Evolutionary conservation across 2,888 invertebrate species (phyloP), one percentile per base, ranked within the genome.

Genomic region (Pollenia labialis): DNA sequence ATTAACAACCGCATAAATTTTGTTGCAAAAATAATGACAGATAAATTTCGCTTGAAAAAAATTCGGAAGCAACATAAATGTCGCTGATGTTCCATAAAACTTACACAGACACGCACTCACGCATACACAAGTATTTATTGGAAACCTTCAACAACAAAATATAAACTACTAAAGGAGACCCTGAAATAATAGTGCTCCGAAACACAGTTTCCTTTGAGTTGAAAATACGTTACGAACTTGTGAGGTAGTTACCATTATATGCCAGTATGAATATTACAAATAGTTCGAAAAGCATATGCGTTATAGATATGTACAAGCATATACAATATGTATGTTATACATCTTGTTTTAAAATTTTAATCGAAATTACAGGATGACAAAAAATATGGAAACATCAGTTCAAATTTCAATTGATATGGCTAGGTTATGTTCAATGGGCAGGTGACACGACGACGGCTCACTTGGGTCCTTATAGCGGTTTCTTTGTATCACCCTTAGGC

Each of bases 121-220:
- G 42, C 7, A 54, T 42, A 50, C 32, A 40, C 52, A 48, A 48
- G n/a, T 42, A 66, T 48, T 69, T 71, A 69, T 75, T 52, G 52
- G 58, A 16, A 68, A 69, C 74, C 74, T 74, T 23, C 50, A 42
- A 66, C 7, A 46, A 60, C 46, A 16, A 16, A 42, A 74, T 11
- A 48, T 40, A 4, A 81, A 66, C 62, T 58, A 52, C 32, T 75
- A 12, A 75, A 75, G 60, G 32, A 52, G 68, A 58, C 40, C 52
- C 68, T 56, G 50, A 42, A 52, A 66, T 14, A 58, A 4, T 68
- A 42, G n/a, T 23, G 14, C 54, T 56, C 56, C 23, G 11, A n/a
- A 18, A 56, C 72, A 64, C 23, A 8, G n/a, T 50, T 81, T 96
- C 96, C 16, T 96, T 97, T 89, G 96, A 77, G 74, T 48, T 46